phyloP scores from a whole-genome alignment of 2,797 vertebrate genomes.

The Anguilla obscura region DNA sequence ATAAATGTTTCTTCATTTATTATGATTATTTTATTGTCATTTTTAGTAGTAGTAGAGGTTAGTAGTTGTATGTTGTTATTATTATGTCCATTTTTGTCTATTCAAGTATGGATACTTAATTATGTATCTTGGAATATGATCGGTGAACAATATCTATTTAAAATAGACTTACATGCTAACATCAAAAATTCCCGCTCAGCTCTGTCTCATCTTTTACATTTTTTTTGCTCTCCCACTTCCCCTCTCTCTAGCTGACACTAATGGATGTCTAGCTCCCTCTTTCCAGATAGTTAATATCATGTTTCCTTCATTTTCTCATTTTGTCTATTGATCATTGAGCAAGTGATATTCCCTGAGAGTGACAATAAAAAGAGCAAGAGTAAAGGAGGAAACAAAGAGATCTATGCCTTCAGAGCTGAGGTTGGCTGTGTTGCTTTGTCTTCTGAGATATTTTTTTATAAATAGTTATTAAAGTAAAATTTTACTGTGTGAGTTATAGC shows the following conservation, averaged over 20 bases:
- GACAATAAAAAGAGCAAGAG: constrained; percentile 45
- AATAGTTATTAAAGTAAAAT: not conserved
- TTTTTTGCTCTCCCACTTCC: not conserved
- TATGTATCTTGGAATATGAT: not conserved
- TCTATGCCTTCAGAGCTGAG: not conserved
- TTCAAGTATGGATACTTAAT: not conserved
- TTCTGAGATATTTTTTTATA: not conserved
- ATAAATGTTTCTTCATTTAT: constrained; percentile 4
- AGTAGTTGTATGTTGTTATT: not conserved
- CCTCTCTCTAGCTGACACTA: not conserved
- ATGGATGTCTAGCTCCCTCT: constrained; percentile 12
- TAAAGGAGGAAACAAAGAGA: constrained; percentile 34
- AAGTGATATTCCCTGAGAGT: constrained; percentile 36
- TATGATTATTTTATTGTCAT: not conserved
- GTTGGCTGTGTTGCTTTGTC: not conserved
- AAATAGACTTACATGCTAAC: not conserved
- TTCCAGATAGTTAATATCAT: constrained; percentile 42
- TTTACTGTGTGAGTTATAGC: too few species aligned
- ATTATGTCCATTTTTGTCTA: not conserved
- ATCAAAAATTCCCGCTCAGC: not conserved
- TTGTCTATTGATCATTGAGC: constrained; percentile 48
- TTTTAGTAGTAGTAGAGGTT: not conserved
- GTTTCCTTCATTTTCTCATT: constrained; percentile 38
- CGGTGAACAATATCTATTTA: not conserved
- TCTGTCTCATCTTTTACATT: not conserved